phyloP scores from a whole-genome alignment of 1,140 invertebrate genomes.

The Brachionus angularis region DNA sequence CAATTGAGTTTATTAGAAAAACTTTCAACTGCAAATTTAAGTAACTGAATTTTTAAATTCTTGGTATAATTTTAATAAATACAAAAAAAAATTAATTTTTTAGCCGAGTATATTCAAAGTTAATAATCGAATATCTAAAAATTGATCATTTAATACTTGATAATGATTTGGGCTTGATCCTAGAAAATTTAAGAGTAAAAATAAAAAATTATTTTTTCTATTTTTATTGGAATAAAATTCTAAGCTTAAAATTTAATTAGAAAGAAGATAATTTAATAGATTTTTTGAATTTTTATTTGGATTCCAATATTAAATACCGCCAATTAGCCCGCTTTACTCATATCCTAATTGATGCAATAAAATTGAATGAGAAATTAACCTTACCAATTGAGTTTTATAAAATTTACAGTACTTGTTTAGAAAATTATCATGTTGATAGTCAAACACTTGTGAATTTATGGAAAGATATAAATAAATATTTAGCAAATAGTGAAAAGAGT shows the following conservation, averaged over 20 bases:
- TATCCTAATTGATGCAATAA: neutral
- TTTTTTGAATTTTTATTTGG: conserved; percentile 17
- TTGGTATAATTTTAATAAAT: neutral
- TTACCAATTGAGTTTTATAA: conserved; percentile 11
- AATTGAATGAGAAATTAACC: neutral
- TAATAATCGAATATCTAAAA: conserved; percentile 1
- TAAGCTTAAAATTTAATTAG: neutral
- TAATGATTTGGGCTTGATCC: conserved; percentile 2
- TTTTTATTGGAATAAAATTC: too few species aligned
- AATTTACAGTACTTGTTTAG: neutral
- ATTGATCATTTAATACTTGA: conserved; percentile 31
- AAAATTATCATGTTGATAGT: conserved; percentile 14
- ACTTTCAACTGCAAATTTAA: neutral
- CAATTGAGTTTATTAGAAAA: neutral
- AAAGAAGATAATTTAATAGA: neutral
- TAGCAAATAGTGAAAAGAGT: neutral
- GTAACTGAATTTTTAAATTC: neutral
- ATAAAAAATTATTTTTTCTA: too few species aligned
- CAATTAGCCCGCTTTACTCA: neutral
- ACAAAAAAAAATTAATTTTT: neutral
- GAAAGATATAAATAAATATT: neutral
- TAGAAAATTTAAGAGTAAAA: neutral
- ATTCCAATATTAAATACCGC: conserved; percentile 13
- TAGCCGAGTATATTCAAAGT: neutral
- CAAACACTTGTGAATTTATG: conserved; percentile 6